Conservation (phyloP, 1,140 invertebrate species). For the Euwallacea fornicatus region DNA sequence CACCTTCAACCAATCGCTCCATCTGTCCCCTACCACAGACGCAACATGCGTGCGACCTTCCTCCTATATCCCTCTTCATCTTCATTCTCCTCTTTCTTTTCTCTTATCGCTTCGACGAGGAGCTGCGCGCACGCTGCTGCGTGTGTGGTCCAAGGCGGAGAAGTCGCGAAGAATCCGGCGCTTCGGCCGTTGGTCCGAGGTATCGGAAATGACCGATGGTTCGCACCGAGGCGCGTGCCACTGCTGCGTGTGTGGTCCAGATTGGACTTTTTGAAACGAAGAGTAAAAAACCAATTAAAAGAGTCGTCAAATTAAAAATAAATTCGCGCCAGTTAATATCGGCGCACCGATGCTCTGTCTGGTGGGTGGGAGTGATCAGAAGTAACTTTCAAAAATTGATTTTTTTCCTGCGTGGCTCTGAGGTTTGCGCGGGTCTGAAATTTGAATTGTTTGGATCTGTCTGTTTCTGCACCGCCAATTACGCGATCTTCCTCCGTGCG, state of each 20-base stretch:
- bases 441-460: no score
- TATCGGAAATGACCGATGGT: neutral
- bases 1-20: no score
- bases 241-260: conserved; percentile 12
- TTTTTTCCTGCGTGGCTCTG: no score
- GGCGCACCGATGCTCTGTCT: neutral
- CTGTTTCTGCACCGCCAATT: no score
- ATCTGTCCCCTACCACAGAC: no score
- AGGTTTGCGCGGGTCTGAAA: no score
- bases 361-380: no score
- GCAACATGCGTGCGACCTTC: no score
- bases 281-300: neutral
- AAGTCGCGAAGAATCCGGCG: neutral
- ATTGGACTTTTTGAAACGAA: neutral
- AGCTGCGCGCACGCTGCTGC: conserved; percentile 17
- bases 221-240: neutral
- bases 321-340: neutral
- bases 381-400: no score
- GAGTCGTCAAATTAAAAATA: neutral
- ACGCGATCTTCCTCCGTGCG: no score
- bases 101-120: neutral
- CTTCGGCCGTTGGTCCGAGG: neutral
- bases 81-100: no score
- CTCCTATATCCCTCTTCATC: no score
- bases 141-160: conserved; percentile 28